Conservation (phyloP, 2,888 invertebrate species). For the Lasius fuliginosus region DNA sequence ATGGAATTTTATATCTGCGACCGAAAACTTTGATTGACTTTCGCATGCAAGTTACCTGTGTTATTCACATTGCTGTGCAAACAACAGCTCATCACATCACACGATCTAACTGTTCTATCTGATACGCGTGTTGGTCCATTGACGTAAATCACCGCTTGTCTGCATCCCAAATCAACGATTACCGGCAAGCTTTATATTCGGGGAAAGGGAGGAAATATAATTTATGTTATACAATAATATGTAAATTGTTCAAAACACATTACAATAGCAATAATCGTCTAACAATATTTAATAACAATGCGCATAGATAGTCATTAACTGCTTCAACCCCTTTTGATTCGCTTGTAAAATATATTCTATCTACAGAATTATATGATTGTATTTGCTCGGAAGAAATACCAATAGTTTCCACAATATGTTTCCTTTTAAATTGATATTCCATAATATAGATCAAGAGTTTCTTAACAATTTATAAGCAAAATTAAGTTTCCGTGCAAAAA, state of each 20-base stretch:
- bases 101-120: slow-evolving; percentile 50
- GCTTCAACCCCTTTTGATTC: slow-evolving; percentile 3
- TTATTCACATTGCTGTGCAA: slow-evolving; percentile 42
- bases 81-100: slow-evolving; percentile 31
- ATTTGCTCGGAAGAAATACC: slow-evolving; percentile 1
- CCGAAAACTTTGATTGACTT: not conserved
- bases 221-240: slow-evolving; percentile 24
- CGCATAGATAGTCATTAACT: slow-evolving; percentile 16
- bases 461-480: not conserved
- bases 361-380: not conserved
- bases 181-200: slow-evolving; percentile 31
- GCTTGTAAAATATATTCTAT: slow-evolving; percentile 20
- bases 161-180: slow-evolving; percentile 36
- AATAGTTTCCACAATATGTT: slow-evolving; percentile 2
- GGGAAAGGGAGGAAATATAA: not conserved
- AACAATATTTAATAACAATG: slow-evolving; percentile 40
- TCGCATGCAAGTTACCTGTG: slow-evolving; percentile 15
- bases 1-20: slow-evolving; percentile 37
- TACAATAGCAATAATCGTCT: slow-evolving; percentile 10
- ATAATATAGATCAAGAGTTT: not conserved
- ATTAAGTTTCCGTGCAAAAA: slow-evolving; percentile 6
- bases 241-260: slow-evolving; percentile 21
- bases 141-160: slow-evolving; percentile 47
- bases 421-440: not conserved
- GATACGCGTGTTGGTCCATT: slow-evolving; percentile 40